Evolutionary conservation across 2,113 vertebrate genomes (phyloP), one percentile per base, ranked within the genome.

Genomic region (Colaptes auratus): DNA sequence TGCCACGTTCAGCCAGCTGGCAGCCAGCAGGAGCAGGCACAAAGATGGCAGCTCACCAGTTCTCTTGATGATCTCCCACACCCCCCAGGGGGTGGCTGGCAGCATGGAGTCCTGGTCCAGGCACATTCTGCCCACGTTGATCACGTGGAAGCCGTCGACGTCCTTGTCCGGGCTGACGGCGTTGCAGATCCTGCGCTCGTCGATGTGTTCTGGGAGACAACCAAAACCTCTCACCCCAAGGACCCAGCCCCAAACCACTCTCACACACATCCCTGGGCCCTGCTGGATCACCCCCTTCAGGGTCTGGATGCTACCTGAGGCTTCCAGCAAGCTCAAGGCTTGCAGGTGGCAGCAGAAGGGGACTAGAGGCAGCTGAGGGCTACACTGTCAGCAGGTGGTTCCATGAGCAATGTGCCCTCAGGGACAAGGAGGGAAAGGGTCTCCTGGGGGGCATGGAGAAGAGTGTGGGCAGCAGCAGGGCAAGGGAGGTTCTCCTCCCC

Each of bases 11-110:
- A 44, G 42, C 42, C 42, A 44, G 42, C 42, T n/a, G n/a, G n/a
- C n/a, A n/a, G n/a, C n/a, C n/a, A n/a, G n/a, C n/a, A n/a, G n/a
- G n/a, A n/a, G n/a, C n/a, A 19, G 12, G 20, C 60, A 35, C 4
- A 25, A 11, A 3, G 42, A 18, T 36, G 10, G 33, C 15, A 82
- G 17, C 97, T 72, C 80, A 99, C 99, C 99, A 64, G 99, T 99
- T 31, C 99, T 98, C 92, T 98, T 98, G 73, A 99, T 99, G 79
- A 99, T 99, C 95, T 99, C 99, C 99, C 98, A 98, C 46, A 99
- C 99, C 0, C 99, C 99, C 98, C 98, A 99, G 0, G 99, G 99
- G 2, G 99, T 99, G 30, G 99, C 99, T 0, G 99, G 99, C 63
- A 99, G 97, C 99, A 99, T 99, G 91, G 98, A 98, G 81, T 98